Evolutionary conservation across 2,888 invertebrate genomes (phyloP), one percentile per base, ranked within the genome.

Genomic region (Folsomia manolachei): DNA sequence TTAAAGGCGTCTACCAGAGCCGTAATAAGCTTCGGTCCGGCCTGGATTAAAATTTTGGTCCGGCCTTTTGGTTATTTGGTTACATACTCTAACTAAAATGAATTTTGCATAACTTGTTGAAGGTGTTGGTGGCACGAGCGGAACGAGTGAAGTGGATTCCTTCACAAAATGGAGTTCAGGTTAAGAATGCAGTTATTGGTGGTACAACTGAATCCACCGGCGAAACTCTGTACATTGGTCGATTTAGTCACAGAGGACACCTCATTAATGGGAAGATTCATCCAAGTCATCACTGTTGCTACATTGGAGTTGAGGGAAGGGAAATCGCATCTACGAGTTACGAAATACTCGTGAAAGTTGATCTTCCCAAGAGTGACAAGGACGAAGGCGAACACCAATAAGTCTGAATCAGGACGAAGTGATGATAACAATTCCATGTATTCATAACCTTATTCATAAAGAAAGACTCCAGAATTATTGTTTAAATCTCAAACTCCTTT

Each of bases 141-240:
- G 67, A 21, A 24, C 25, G 19, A 24, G 56, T 56, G 19, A 23
- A 53, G n/a, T 67, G 67, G 67, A 19, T 67, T 60, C 24, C 56
- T 24, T 67, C 67, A 4, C 52, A n/a, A 14, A 24, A 21, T 18
- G 67, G 67, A 18, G 27, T 25, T 2, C 1, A 1, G 1, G 56
- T 26, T 2, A 24, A 2, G 1, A 19, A 11, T 4, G 67, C 67
- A 24, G 27, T 67, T 24, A n/a, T n/a, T n/a, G 67, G 67, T 18
- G 67, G 67, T 2, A n/a, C 21, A 4, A 2, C 67, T 19, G 67
- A 67, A 56, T 9, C 9, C 51, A 14, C 4, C 1, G 60, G 60
- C n/a, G 67, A 67, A 26, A n/a, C 67, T 1, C 56, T 67, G 56
- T 67, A 24, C 26, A 67, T 67, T 67, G 67, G 67, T n/a, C 67